Evolutionary conservation across 2,797 vertebrate genomes (phyloP).

Genomic region (Salarias fasciatus): DNA sequence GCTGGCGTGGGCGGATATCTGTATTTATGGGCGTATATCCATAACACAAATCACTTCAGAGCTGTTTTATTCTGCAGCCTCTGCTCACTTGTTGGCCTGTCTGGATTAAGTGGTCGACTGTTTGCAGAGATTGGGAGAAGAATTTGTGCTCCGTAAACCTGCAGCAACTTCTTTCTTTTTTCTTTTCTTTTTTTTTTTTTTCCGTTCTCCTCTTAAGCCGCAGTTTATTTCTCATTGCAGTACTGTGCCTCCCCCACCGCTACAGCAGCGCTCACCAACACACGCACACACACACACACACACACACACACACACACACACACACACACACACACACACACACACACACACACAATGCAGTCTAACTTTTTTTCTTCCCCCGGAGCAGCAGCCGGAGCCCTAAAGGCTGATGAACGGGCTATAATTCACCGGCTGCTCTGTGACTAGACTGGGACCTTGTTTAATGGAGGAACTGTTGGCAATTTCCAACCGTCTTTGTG

Average conservation of each 20-base stretch:
- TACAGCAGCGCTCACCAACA: no score
- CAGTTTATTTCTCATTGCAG: constrained; percentile 34
- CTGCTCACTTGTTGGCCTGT: constrained; percentile 30
- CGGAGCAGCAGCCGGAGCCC: constrained; percentile 33
- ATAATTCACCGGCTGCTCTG: constrained; percentile 70
- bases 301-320: constrained; percentile 1
- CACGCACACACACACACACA: constrained; percentile 11
- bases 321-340: constrained; percentile 12
- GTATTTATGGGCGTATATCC: no score
- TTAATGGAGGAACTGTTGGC: constrained; percentile 64
- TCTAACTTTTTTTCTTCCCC: not conserved
- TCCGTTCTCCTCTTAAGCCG: constrained; percentile 14
- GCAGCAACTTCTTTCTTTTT: constrained; percentile 11
- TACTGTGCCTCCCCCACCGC: not conserved
- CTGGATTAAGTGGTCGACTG: constrained; percentile 53
- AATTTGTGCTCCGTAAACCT: constrained; percentile 12
- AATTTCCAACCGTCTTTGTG: constrained; percentile 60
- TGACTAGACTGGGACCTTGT: constrained; percentile 58
- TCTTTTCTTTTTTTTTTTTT: constrained; percentile 22
- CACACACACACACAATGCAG: constrained; percentile 15
- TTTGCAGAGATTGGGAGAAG: constrained; percentile 39
- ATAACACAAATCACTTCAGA: no score
- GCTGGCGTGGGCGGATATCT: no score
- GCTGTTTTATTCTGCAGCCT: constrained; percentile 39
- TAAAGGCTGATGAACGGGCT: constrained; percentile 56